Evolutionary conservation across 2,113 vertebrate genomes (phyloP).

Genomic region (Isichthys henryi): DNA sequence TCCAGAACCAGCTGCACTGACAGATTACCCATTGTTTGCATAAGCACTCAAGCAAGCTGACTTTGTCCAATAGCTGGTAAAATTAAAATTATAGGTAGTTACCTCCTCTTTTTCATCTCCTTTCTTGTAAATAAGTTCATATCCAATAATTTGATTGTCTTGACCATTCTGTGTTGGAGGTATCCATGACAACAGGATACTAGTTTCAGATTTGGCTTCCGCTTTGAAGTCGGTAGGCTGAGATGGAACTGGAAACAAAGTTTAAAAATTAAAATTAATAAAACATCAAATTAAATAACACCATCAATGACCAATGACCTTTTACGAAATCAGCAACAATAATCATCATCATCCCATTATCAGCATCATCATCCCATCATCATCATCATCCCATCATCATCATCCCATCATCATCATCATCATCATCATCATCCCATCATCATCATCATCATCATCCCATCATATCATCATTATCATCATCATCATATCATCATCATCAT

Average conservation of each 20-base stretch:
- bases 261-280: not conserved
- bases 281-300: not conserved
- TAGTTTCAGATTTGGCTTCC: constrained; percentile 96
- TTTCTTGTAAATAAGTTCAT: constrained; percentile 90
- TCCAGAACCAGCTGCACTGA: not conserved
- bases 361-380: not conserved
- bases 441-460: not conserved
- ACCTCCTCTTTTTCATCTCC: constrained; percentile 93
- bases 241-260: constrained; percentile 72
- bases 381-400: too few species aligned
- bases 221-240: constrained; percentile 92
- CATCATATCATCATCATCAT: too few species aligned
- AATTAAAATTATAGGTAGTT: constrained; percentile 15
- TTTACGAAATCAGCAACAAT: not conserved
- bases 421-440: not conserved
- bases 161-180: constrained; percentile 73
- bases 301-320: not conserved
- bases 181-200: constrained; percentile 89
- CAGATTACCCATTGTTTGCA: not conserved
- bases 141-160: constrained; percentile 86
- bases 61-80: not conserved
- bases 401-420: not conserved
- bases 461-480: too few species aligned
- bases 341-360: not conserved
- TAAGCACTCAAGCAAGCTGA: not conserved